phyloP scores from a whole-genome alignment of 2,113 vertebrate species.

The Stigmatopora nigra region DNA sequence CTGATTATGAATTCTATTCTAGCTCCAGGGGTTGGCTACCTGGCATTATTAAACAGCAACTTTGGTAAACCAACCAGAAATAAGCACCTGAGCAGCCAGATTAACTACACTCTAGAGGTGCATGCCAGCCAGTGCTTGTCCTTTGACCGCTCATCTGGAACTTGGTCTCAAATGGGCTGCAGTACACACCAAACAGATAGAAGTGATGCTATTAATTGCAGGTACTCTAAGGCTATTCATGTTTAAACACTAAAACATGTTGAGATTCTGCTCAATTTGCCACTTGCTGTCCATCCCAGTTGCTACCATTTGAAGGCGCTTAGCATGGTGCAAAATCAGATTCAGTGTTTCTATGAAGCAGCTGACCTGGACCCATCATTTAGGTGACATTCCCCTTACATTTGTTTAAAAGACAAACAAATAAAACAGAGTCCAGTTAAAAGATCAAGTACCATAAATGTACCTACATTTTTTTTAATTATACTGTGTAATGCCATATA shows the following conservation, averaged over 20 bases:
- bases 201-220: constrained; percentile 67
- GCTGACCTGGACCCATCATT: constrained; percentile 47
- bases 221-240: constrained; percentile 53
- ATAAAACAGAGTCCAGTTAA: background rate
- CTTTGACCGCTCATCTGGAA: constrained; percentile 59
- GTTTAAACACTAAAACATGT: background rate
- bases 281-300: constrained; percentile 42
- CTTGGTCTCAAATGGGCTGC: constrained; percentile 62
- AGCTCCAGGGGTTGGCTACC: constrained; percentile 56
- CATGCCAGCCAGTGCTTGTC: constrained; percentile 67
- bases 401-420: background rate
- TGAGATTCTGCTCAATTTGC: background rate
- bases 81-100: constrained; percentile 42
- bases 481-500: no score
- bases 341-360: constrained; percentile 44
- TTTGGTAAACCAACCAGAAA: constrained; percentile 55
- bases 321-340: constrained; percentile 50
- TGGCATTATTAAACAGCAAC: constrained; percentile 71
- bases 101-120: constrained; percentile 68
- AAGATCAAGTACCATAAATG: no score
- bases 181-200: constrained; percentile 45
- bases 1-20: constrained; percentile 2
- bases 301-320: constrained; percentile 63
- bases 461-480: no score
- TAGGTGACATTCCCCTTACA: constrained; percentile 44